A percentile compares a stretch with the other conserved stretches of the same genome.
Conservation (phyloP, 2,113 vertebrate species). For the Aphelocoma coerulescens region DNA sequence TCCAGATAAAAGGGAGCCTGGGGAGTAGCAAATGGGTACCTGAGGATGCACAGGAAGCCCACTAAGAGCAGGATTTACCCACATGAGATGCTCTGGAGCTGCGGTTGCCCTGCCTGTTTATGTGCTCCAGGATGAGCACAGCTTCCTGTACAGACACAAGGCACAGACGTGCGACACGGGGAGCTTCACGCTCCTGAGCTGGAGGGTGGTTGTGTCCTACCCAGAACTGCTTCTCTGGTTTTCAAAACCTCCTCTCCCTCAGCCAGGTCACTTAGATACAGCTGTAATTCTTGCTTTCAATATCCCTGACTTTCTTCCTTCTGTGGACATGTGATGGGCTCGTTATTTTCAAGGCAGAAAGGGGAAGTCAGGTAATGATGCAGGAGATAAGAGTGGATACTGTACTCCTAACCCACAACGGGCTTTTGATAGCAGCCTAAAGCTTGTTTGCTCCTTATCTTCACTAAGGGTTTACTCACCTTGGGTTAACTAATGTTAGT, state of each 20-base stretch:
- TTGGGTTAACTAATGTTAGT: not conserved
- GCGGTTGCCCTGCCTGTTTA: not conserved
- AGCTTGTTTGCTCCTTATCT: not conserved
- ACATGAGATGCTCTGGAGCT: not conserved
- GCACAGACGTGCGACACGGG: rapidly evolving
- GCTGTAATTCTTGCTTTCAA: not conserved
- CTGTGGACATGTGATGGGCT: not conserved
- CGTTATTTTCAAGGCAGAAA: not conserved
- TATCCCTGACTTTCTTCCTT: not conserved
- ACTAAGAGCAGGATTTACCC: not conserved
- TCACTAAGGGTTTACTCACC: not conserved
- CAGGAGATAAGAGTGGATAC: not conserved
- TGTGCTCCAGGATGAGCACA: not conserved
- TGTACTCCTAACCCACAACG: not conserved
- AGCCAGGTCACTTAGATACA: not conserved
- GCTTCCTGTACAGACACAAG: not conserved
- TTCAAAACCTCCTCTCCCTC: not conserved
- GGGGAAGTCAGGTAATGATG: not conserved
- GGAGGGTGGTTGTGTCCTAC: not conserved
- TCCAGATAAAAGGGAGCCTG: not conserved
- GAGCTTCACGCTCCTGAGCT: not conserved
- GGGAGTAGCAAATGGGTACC: not conserved
- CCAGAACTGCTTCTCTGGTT: not conserved
- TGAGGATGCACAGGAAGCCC: not conserved
- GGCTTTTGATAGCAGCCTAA: not conserved